phyloP scores from a whole-genome alignment of 1,140 invertebrate genomes.

The Lysiphlebus fabarum region DNA sequence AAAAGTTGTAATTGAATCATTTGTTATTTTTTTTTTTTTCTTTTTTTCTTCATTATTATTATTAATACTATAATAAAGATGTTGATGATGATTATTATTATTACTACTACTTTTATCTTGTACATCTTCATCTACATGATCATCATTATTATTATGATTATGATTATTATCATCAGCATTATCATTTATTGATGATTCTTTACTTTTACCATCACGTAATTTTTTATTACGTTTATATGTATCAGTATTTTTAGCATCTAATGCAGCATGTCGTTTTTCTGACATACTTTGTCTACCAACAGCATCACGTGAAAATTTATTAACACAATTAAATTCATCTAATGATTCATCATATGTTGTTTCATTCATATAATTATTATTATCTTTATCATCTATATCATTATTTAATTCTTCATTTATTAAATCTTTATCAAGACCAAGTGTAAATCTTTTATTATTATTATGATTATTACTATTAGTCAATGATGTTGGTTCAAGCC shows the following conservation, averaged over 20 bases:
- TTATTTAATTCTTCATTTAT: constrained; percentile 44
- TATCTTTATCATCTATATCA: constrained; percentile 44
- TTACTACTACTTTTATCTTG: constrained; percentile 23
- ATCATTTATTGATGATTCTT: constrained; percentile 32
- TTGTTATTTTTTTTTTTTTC: constrained; percentile 16
- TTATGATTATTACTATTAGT: constrained; percentile 28
- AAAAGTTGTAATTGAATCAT: neutral
- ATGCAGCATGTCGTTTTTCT: constrained; percentile 89
- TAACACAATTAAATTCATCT: constrained; percentile 64
- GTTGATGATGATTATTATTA: too few species aligned
- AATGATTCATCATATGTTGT: constrained; percentile 75
- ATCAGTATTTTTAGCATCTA: constrained; percentile 91
- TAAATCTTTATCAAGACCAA: constrained; percentile 41
- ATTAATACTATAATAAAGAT: too few species aligned
- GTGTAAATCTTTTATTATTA: constrained; percentile 36
- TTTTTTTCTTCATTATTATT: constrained; percentile 23
- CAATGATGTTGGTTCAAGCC: constrained; percentile 43
- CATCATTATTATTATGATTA: too few species aligned
- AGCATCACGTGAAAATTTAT: constrained; percentile 81
- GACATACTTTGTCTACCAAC: constrained; percentile 95
- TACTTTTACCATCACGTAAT: constrained; percentile 63
- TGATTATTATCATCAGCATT: constrained; percentile 35
- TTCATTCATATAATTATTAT: constrained; percentile 55
- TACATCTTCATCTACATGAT: constrained; percentile 31
- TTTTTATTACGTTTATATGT: constrained; percentile 94